These are phyloP conservation scores for Megaceryle maxima DNA, from an alignment of 2,113 vertebrate genomes.

Conservation along the genomic window DNA sequence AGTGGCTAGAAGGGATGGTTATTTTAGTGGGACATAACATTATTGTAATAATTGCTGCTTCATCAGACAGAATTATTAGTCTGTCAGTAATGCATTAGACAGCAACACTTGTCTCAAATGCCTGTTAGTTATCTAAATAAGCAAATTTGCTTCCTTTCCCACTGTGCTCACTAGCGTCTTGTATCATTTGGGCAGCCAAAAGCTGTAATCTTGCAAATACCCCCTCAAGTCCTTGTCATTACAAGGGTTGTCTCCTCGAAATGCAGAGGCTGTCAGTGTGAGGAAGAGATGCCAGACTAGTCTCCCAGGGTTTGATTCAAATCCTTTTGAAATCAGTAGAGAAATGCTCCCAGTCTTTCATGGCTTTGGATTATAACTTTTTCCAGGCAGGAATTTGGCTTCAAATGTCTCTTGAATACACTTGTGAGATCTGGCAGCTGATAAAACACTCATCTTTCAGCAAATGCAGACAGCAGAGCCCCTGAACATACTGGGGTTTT, in stretches of 20 bases:
- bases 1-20: not conserved
- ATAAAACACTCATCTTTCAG: slow-evolving; percentile 12
- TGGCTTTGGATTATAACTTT: not conserved
- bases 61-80: not conserved
- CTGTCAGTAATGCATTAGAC: not conserved
- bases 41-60: not conserved
- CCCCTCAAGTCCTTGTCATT: not conserved
- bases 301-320: not conserved
- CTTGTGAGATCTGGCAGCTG: not conserved
- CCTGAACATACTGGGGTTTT: not conserved
- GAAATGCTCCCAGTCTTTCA: not conserved
- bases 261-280: not conserved
- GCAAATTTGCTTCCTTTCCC: slow-evolving; percentile 2
- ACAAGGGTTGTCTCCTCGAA: not conserved
- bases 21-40: not conserved
- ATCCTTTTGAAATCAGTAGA: not conserved
- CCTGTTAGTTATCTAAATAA: slow-evolving; percentile 20
- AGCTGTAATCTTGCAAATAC: not conserved
- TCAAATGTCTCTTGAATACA: not conserved
- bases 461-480: not conserved
- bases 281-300: not conserved
- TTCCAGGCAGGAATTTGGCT: slow-evolving; percentile 12
- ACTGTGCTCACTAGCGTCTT: fast-evolving
- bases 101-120: slow-evolving; percentile 19
- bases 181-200: not conserved